Base-by-base conservation (phyloP, 2,888 invertebrate genomes). In the Xanthorhoe designata region DNA sequence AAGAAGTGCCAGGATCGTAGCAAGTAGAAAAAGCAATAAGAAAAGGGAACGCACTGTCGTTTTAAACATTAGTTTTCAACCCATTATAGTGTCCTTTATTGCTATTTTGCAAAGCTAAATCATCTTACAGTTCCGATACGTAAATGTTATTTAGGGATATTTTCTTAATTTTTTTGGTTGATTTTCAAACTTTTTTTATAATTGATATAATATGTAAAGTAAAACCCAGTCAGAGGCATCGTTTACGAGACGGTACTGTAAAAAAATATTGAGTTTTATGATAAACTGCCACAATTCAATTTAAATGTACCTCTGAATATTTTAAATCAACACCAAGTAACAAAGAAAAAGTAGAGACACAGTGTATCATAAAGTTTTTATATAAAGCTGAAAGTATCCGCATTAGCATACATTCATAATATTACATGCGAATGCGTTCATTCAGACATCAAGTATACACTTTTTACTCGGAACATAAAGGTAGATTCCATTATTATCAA, bases 341-440 rank as follows among this genome's bases (percentile, higher is more conserved):
- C 2, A 38, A 9, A 3, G 13, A 42, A 13, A 42, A 42, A 13
- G 0, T 13, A 42, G 13, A 42, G 8, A 18, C 57, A 54, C 32
- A 54, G 10, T 55, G 5, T 54, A 51, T 54, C 66, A 66, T 17
- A 57, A 61, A 49, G 32, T 29, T 24, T 19, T 15, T 45, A 8
- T 15, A 47, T 15, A 58, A 19, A 35, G 13, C 50, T 59, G 54
- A 52, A 54, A 58, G 50, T 51, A 45, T 62, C 45, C 54, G 51
- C 45, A 19, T 50, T 42, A 42, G 38, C 24, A 9, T 55, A 54
- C 54, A 61, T 54, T 49, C 47, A 52, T 61, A 45, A 29, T 29
- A 17, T 58, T 18, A 35, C 47, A 54, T 18, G 55, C 54, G 50
- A 55, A 55, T 50, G 55, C 49, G 38, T 42, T 32, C 38, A 4